phyloP scores from a whole-genome alignment of 2,888 invertebrate species.

The Acanthoscelides obtectus region DNA sequence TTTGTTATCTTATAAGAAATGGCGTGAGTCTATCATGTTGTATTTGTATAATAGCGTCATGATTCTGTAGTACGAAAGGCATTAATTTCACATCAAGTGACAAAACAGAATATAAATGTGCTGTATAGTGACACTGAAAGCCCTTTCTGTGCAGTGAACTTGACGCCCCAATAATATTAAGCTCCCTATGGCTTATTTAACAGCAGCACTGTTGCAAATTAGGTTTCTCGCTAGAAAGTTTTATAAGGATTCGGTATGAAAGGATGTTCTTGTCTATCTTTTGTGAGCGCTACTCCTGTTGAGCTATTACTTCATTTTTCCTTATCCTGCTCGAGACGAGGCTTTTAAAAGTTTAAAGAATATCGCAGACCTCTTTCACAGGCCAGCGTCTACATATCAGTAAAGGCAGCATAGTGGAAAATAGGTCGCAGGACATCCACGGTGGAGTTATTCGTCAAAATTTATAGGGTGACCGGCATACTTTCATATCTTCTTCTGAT shows the following conservation, averaged over 20 bases:
- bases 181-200: neutral
- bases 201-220: neutral
- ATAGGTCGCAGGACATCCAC: neutral
- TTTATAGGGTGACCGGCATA: neutral
- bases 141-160: too few relatives aligned
- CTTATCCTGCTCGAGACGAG: neutral
- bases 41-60: too few relatives aligned
- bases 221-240: neutral
- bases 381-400: conserved; percentile 5
- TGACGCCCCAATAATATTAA: neutral
- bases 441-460: neutral
- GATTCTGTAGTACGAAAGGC: too few relatives aligned
- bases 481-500: too few relatives aligned
- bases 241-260: neutral
- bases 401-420: neutral
- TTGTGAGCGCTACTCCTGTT: neutral
- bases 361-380: neutral
- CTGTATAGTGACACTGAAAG: too few relatives aligned
- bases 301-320: neutral
- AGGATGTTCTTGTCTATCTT: neutral
- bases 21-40: too few relatives aligned
- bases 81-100: too few relatives aligned
- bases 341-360: neutral
- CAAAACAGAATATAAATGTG: too few relatives aligned
- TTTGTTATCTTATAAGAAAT: too few relatives aligned